Base-by-base conservation (phyloP, 64 coral and sea anemone species). In the Montipora foliosa region DNA sequence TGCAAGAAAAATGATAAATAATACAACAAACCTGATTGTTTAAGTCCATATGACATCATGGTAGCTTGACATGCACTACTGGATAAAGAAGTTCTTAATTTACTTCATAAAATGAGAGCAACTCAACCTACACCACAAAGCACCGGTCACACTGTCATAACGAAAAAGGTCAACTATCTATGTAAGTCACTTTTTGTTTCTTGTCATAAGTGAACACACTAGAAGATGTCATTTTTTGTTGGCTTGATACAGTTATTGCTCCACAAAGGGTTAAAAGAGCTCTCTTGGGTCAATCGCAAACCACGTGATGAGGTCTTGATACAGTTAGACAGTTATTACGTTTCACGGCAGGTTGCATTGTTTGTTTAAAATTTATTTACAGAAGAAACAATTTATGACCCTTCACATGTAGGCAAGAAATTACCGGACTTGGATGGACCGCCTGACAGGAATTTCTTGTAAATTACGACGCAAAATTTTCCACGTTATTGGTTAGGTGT, bases 11-110 rank as follows among this genome's bases (percentile, higher is more conserved):
- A 68, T 71, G 3, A 86, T 86, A 49, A 45, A 86, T 86, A 71
- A 86, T 86, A 66, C 44, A 86, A 50, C 7, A 71, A 58, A 15
- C n/a, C 15, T 47, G 71, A 86, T 86, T 86, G 82, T 86, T 86
- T 16, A 12, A 49, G 17, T 52, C 47, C 45, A 19, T 10, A 72
- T 86, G 62, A 86, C 82, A 86, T 86, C 82, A 86, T 86, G 47
- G 45, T 71, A 71, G 2, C 29, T 47, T 2, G 81, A 84, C 66
- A 86, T 72, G 82, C 82, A 49, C 66, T 72, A 72, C 71, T 72
- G 51, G 45, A 3, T 19, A 47, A 47, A 1, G 19, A 86, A 19
- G 17, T 3, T 5, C 60, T 3, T 47, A 67, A n/a, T 44, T 48
- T 71, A 14, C 10, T 67, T 67, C 5, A 5, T 55, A 55, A 64